Percentiles rank a stretch among this genome's conserved stretches.
Conservation (phyloP, 2,797 vertebrate species). For the Trematomus bernacchii region DNA sequence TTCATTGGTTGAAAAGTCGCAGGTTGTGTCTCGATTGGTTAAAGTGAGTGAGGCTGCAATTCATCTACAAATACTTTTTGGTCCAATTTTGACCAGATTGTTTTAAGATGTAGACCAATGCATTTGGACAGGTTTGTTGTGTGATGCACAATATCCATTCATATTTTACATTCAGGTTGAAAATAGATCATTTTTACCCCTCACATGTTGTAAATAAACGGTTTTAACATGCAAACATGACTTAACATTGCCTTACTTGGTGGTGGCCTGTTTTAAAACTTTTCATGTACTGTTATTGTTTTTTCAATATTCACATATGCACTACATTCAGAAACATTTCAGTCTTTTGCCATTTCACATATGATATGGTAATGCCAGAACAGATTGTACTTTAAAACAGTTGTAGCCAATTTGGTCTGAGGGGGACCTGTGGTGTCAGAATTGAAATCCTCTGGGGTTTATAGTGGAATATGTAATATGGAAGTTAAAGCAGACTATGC, state of each 20-base stretch:
- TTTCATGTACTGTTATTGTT: no score
- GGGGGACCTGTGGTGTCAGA: background rate
- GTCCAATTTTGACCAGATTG: background rate
- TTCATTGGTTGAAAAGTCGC: slow-evolving; percentile 26
- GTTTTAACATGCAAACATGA: background rate
- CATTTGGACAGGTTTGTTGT: background rate
- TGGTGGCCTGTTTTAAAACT: no score
- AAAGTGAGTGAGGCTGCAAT: background rate
- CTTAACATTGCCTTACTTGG: background rate
- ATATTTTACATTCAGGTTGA: background rate
- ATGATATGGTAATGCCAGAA: no score
- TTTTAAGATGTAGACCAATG: background rate
- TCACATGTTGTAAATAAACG: background rate
- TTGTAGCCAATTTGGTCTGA: background rate
- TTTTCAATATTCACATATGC: no score
- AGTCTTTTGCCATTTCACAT: no score
- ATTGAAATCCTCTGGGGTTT: no score
- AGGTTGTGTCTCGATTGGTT: slow-evolving; percentile 25
- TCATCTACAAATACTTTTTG: background rate
- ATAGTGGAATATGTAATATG: no score
- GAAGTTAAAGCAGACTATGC: background rate
- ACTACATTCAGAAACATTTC: no score
- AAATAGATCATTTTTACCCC: background rate
- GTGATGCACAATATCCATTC: background rate
- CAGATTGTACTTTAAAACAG: background rate